A percentile compares a stretch with the other conserved stretches of the same genome.
phyloP scores from a whole-genome alignment of 64 coral and sea anemone species.

The Catalaphyllia jardinei region DNA sequence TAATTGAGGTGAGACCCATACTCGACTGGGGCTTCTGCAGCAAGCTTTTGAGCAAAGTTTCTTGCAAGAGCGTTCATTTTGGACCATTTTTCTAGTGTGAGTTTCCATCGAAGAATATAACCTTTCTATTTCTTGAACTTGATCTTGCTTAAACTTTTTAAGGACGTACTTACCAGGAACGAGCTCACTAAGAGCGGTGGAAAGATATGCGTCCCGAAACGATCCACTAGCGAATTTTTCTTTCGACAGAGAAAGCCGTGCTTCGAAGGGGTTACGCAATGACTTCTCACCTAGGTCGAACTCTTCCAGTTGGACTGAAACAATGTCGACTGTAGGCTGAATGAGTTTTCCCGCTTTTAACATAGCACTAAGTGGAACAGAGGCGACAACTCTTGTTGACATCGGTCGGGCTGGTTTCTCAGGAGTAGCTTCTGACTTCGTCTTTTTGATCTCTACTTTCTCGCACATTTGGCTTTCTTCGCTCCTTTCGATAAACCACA shows the following conservation, averaged over 20 bases:
- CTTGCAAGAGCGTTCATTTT: conserved; percentile 63
- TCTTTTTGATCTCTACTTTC: no score
- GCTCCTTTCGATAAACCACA: no score
- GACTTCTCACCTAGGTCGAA: conserved; percentile 32
- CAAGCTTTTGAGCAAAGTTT: conserved; percentile 50
- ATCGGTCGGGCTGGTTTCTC: conserved; percentile 6
- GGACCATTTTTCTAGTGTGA: conserved; percentile 66
- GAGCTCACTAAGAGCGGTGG: conserved; percentile 16
- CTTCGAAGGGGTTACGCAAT: conserved; percentile 59
- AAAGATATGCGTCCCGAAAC: conserved; percentile 51
- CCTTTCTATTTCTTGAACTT: conserved; percentile 55
- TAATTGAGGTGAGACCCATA: conserved; percentile 23
- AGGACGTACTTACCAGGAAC: conserved; percentile 45
- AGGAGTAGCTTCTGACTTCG: neutral
- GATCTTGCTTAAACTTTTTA: conserved; percentile 69
- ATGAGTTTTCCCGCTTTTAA: conserved; percentile 38
- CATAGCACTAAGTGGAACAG: conserved; percentile 60
- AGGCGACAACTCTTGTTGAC: conserved; percentile 34
- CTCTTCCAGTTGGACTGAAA: conserved; percentile 53
- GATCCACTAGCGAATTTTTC: conserved; percentile 58
- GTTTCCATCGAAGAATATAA: conserved; percentile 19
- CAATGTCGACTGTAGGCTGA: conserved; percentile 40
- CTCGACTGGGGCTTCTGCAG: conserved; percentile 3
- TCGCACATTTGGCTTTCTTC: no score
- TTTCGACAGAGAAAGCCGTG: conserved; percentile 4